A percentile compares a stretch with the other conserved stretches of the same genome.
Conservation (phyloP, 1,140 invertebrate genomes). For the Drosophila obscura region DNA sequence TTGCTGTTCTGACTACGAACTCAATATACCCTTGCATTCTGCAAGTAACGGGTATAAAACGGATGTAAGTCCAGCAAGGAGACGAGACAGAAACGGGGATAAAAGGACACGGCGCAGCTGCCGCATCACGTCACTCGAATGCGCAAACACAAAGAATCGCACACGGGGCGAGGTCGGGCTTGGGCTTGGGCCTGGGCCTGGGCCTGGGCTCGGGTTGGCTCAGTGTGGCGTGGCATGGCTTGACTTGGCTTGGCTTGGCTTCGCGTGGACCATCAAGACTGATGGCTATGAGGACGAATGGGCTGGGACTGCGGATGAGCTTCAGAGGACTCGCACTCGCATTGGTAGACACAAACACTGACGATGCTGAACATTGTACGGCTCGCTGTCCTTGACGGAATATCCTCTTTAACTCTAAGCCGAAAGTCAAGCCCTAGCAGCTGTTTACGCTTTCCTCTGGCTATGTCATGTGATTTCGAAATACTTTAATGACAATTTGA, state of each 20-base stretch:
- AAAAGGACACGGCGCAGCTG: constrained; percentile 27
- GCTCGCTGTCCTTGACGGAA: constrained; percentile 62
- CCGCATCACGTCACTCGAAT: constrained; percentile 70
- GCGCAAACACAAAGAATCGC: constrained; percentile 77
- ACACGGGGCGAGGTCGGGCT: constrained; percentile 54
- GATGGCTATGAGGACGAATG: constrained; percentile 51
- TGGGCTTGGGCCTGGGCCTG: constrained; percentile 1
- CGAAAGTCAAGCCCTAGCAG: constrained; percentile 25
- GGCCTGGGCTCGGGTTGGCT: constrained; percentile 9
- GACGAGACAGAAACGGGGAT: constrained; percentile 37
- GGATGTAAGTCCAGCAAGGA: constrained; percentile 19
- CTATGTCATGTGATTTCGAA: too few relatives aligned
- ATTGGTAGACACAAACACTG: constrained; percentile 4
- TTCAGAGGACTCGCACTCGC: constrained; percentile 21
- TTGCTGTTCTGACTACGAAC: background rate
- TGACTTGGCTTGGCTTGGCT: constrained; percentile 6
- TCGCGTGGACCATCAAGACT: constrained; percentile 30
- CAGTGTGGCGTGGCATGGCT: constrained; percentile 11
- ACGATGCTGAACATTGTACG: constrained; percentile 38
- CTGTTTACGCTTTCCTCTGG: constrained; percentile 15
- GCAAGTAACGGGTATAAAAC: constrained; percentile 7
- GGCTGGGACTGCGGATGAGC: constrained; percentile 17
- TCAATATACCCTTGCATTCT: background rate
- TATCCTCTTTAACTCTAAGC: constrained; percentile 64
- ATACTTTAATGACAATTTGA: too few relatives aligned